Evolutionary conservation across 1,140 invertebrate genomes (phyloP), one percentile per base, ranked within the genome.

Genomic region (Drosophila murphyi): DNA sequence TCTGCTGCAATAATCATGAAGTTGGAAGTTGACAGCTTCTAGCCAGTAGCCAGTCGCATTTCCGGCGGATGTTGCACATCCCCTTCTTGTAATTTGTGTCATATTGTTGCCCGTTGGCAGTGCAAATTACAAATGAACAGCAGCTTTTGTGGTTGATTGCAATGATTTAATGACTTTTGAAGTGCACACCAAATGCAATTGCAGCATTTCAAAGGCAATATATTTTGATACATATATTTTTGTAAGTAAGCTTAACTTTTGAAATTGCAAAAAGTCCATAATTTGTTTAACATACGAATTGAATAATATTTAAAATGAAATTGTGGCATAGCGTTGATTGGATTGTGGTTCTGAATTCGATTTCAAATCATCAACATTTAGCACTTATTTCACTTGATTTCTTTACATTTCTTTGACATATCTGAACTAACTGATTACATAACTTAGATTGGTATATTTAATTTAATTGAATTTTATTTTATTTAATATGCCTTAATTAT

Each of bases 101-200:
- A 83, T 87, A 87, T 89, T 87, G 83, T 87, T 87, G 82, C 63
- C 76, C 73, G 80, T 54, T 77, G 83, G 72, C 61, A 76, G 68
- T 55, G 64, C 68, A 88, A 87, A 88, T 87, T 87, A 87, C 88
- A 88, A 82, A 87, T 76, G 70, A n/a, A 28, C 63, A 54, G 45
- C 62, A 37, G 68, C 52, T 70, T 81, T 69, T 88, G 74, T 63
- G 79, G 79, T 75, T 82, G 82, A 83, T 83, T 87, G 71, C 83
- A 82, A 82, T 83, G 88, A 80, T 88, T 87, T 83, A 87, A 88
- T 80, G 76, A 87, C 83, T 82, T 76, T 80, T 86, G 82, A 88
- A 88, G 72, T 88, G 85, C 68, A 72, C 72, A 71, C 52, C 67
- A 69, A 87, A 71, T 78, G 79, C 74, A 82, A 70, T 75, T 70